phyloP scores from a whole-genome alignment of 2,797 vertebrate genomes.

The Notolepis coatsorum region DNA sequence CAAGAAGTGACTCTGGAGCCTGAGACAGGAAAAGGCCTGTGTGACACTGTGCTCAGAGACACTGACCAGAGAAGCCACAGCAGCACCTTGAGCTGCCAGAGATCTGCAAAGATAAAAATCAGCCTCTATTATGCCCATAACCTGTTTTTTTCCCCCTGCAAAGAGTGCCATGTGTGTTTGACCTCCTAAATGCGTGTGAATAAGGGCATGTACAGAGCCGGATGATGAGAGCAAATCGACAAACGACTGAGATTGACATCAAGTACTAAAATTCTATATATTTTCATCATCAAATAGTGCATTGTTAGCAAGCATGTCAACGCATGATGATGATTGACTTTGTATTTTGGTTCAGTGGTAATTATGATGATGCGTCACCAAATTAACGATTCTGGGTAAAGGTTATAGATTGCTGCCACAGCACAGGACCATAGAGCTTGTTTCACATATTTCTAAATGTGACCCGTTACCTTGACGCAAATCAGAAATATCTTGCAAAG shows the following conservation, averaged over 20 bases:
- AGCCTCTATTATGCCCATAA: constrained; percentile 46
- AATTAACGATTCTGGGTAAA: background rate
- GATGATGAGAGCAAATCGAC: too few relatives aligned
- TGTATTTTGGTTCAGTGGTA: background rate
- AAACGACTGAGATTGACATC: too few relatives aligned
- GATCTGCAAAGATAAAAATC: constrained; percentile 55
- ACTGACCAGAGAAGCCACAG: constrained; percentile 79
- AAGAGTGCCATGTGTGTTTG: constrained; percentile 45
- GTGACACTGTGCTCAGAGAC: constrained; percentile 56
- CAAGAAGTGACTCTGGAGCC: constrained; percentile 75
- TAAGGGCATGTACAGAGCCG: background rate
- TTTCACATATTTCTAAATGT: background rate
- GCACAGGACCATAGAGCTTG: background rate
- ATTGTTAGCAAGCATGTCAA: background rate
- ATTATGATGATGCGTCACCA: background rate
- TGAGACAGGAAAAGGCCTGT: constrained; percentile 73
- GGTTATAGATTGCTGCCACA: background rate
- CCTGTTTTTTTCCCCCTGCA: constrained; percentile 41
- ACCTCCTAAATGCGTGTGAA: constrained; percentile 43
- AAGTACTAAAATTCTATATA: background rate
- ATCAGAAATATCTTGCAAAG: constrained; percentile 13
- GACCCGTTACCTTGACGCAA: background rate
- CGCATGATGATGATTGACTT: background rate
- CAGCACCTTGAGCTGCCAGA: constrained; percentile 56
- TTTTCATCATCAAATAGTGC: background rate